Percentiles rank a stretch among this genome's conserved stretches.
Evolutionary conservation across 2,888 invertebrate species (phyloP).

Genomic region (Clostera curtula): DNA sequence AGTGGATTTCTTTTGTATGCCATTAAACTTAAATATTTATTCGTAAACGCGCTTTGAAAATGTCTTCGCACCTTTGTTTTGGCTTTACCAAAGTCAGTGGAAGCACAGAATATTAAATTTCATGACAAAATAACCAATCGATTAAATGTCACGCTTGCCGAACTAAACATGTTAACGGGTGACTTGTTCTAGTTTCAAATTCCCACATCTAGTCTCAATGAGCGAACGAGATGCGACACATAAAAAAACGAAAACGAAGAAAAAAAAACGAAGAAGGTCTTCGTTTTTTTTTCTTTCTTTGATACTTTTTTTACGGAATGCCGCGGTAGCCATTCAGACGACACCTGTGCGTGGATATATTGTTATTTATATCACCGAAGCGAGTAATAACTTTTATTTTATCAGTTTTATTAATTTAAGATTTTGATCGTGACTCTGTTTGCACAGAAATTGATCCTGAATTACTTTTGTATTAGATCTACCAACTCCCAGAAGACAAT

Average conservation of each 20-base stretch:
- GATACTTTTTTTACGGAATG: slow-evolving; percentile 26
- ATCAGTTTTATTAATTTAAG: too few species aligned
- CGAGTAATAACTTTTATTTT: too few species aligned
- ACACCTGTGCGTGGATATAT: slow-evolving; percentile 34
- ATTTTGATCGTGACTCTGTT: too few species aligned
- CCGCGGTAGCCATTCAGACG: slow-evolving; percentile 36
- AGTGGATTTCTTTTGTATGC: too few species aligned
- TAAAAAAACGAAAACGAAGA: too few species aligned
- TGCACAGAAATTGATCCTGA: too few species aligned
- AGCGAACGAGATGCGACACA: slow-evolving; percentile 27
- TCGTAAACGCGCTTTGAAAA: too few species aligned
- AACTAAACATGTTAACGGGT: slow-evolving; percentile 20
- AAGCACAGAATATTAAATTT: slow-evolving; percentile 19
- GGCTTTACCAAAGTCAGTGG: slow-evolving; percentile 12
- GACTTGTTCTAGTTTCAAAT: slow-evolving; percentile 23
- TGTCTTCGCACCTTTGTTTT: too few species aligned
- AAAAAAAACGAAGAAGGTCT: slow-evolving; percentile 24
- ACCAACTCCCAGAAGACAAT: too few species aligned
- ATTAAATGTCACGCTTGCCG: slow-evolving; percentile 19
- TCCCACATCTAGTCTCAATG: slow-evolving; percentile 9
- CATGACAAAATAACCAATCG: slow-evolving; percentile 17
- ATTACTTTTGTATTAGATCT: too few species aligned
- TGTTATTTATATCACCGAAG: too few species aligned
- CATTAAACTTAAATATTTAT: too few species aligned
- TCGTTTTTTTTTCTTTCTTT: slow-evolving; percentile 16